These are phyloP conservation scores for Sorex fumeus DNA, from an alignment of 2,113 vertebrate species.

Conservation along the genomic window DNA sequence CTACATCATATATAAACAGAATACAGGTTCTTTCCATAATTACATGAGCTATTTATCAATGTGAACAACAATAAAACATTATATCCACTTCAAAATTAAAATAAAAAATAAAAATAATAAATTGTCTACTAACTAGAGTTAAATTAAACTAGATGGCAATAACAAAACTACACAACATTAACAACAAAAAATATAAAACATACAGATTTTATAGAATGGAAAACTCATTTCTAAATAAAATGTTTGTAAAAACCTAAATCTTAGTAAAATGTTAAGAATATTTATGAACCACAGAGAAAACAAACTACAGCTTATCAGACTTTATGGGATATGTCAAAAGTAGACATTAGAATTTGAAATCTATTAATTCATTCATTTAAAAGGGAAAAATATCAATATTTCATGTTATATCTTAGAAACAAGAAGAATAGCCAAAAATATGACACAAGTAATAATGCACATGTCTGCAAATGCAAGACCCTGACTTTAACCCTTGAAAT, in stretches of 20 bases:
- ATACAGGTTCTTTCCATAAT: neutral
- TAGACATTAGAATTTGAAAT: neutral
- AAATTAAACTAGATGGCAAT: neutral
- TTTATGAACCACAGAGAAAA: neutral
- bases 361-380: neutral
- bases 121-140: neutral
- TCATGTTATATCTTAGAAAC: neutral
- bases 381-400: neutral
- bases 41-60: neutral
- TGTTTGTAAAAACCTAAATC: neutral
- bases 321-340: neutral
- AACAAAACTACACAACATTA: neutral
- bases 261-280: neutral
- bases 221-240: too few relatives aligned
- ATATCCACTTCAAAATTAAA: neutral
- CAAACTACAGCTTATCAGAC: neutral
- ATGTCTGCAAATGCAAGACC: too few relatives aligned
- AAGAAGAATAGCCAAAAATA: neutral
- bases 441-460: too few relatives aligned
- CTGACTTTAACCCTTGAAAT: too few relatives aligned
- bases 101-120: neutral
- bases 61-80: neutral
- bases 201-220: neutral
- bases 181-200: neutral
- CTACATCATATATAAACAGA: neutral